Percentiles rank a stretch among this genome's conserved stretches.
Conservation (phyloP, 2,113 vertebrate genomes). For the Conger conger region DNA sequence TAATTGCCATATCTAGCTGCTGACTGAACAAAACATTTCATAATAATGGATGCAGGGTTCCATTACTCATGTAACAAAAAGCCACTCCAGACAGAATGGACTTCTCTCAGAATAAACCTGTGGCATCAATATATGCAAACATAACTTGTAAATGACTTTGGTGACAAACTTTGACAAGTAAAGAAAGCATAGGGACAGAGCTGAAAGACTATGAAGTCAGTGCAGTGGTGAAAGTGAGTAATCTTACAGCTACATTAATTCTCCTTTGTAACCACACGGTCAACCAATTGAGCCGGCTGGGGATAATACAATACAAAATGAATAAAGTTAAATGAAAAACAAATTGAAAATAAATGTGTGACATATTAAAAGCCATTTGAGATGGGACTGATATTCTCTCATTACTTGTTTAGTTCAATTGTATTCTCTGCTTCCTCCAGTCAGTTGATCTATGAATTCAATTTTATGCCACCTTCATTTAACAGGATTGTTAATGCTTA, state of each 20-base stretch:
- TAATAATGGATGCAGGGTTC: background rate
- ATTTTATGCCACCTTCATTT: constrained; percentile 56
- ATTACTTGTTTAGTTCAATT: constrained; percentile 65
- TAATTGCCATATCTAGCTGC: background rate
- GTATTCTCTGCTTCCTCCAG: constrained; percentile 61
- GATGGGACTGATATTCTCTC: constrained; percentile 53
- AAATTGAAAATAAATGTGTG: constrained; percentile 50
- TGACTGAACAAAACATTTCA: background rate
- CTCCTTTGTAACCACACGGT: background rate
- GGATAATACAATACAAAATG: background rate
- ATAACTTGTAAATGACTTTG: background rate
- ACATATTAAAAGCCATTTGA: constrained; percentile 60
- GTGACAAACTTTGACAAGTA: background rate
- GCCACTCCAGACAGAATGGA: background rate
- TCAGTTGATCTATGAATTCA: constrained; percentile 59
- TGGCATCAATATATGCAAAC: background rate
- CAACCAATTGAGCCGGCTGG: constrained; percentile 14
- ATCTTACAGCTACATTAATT: background rate
- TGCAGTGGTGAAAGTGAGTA: background rate
- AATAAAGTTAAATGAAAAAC: constrained; percentile 44
- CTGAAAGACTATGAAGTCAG: background rate
- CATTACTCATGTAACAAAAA: background rate
- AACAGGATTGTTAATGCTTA: constrained; percentile 56
- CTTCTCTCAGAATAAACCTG: background rate
- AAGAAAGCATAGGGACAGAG: background rate